Conservation (phyloP, 2,113 vertebrate species). For the Mus pahari region DNA sequence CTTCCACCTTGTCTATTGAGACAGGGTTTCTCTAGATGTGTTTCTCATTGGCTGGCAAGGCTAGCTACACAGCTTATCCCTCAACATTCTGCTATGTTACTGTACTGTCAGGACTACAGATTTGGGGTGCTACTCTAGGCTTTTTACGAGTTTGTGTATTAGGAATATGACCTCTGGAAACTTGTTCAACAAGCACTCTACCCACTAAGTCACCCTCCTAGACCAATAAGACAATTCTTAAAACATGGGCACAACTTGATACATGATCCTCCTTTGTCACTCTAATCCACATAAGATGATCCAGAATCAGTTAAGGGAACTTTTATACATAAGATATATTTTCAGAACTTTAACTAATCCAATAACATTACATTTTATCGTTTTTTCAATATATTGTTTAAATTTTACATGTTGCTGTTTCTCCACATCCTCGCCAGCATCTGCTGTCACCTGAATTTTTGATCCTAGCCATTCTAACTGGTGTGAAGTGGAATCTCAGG, state of each 20-base stretch:
- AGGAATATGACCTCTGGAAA: not conserved
- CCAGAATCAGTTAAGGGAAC: not conserved
- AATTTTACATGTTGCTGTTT: not conserved
- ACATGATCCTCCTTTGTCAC: not conserved
- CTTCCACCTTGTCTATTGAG: no score
- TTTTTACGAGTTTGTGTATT: not conserved
- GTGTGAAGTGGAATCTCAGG: no score
- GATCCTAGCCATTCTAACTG: no score
- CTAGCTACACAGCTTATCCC: not conserved
- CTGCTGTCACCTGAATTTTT: no score
- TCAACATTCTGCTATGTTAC: not conserved
- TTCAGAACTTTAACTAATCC: conserved; percentile 30
- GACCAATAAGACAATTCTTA: not conserved
- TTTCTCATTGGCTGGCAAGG: not conserved
- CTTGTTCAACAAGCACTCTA: not conserved
- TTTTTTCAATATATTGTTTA: not conserved
- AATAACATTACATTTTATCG: not conserved
- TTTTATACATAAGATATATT: not conserved
- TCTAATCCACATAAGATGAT: not conserved
- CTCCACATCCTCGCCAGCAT: no score
- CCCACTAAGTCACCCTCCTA: not conserved
- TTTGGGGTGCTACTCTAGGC: no score
- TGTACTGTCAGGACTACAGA: no score
- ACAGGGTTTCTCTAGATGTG: not conserved
- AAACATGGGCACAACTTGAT: not conserved